Base-by-base conservation (phyloP, 2,113 vertebrate species). In the Bambusicola thoracicus region DNA sequence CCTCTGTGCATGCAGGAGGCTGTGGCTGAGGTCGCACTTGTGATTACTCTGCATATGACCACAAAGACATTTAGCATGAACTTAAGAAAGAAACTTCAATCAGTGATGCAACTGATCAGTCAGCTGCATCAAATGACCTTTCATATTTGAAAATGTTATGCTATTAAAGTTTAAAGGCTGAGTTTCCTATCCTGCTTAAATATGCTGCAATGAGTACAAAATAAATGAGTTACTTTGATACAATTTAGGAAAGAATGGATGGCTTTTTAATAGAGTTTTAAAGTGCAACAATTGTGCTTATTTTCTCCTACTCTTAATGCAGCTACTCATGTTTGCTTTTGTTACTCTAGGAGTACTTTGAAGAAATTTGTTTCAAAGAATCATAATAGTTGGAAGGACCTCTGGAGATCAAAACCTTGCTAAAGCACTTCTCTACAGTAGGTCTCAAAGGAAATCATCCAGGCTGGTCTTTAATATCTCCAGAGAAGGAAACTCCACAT, bases 101-200 rank as follows among this genome's bases (percentile, higher is more conserved):
- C 21, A 61, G 24, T n/a, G 25, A 66, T n/a, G 30, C 29, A 76
- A 44, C 14, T 69, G 55, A 90, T 74, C 10, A 49, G 25, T 20
- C 12, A 87, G 53, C 43, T 73, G 24, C 43, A 44, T 38, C 59
- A 46, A 70, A 78, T 72, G 38, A 78, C 43, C 29, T 63, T 51
- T 86, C 32, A 21, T 27, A 68, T 77, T 88, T 78, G 77, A 72
- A 74, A 94, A 81, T 30, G 8, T 36, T 84, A 34, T 20, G 51
- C 36, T 56, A 43, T 56, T 72, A 65, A 4, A 32, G 40, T 29
- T 66, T 74, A 77, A 94, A 88, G 22, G 21, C n/a, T 78, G 61
- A 56, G 30, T 72, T 89, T 93, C 30, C 69, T 78, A 34, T 25
- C 56, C 20, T 61, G 40, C 3, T 2, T 51, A 63, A 74, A 29